A percentile compares a stretch with the other conserved stretches of the same genome.
These are phyloP conservation scores for Trissoscelio sp. DNA, from an alignment of 2,888 invertebrate species.

Conservation along the genomic window DNA sequence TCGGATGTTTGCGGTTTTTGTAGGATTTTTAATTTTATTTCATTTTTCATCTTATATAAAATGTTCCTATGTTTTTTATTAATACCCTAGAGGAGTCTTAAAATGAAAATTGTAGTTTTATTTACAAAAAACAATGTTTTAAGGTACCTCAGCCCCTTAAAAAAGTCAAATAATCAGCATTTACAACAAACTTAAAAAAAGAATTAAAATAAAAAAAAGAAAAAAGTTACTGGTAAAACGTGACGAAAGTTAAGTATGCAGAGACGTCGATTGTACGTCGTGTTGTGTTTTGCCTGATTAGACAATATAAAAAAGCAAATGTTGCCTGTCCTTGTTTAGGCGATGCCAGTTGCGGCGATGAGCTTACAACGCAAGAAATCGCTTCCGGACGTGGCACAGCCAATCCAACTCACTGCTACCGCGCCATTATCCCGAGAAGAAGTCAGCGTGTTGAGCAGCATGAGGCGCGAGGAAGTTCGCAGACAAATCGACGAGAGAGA, in stretches of 20 bases:
- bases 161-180: too few species aligned
- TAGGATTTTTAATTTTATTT: too few species aligned
- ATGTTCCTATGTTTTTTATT: too few species aligned
- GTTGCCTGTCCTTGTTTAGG: slow-evolving; percentile 85
- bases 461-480: slow-evolving; percentile 96
- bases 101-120: too few species aligned
- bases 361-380: slow-evolving; percentile 97
- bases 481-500: slow-evolving; percentile 95
- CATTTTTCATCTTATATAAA: too few species aligned
- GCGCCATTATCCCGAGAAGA: slow-evolving; percentile 97
- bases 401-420: slow-evolving; percentile 91
- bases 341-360: slow-evolving; percentile 89
- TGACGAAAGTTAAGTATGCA: slow-evolving; percentile 25
- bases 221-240: neutral
- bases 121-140: too few species aligned
- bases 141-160: too few species aligned
- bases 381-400: slow-evolving; percentile 93
- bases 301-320: slow-evolving; percentile 53
- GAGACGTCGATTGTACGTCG: slow-evolving; percentile 19
- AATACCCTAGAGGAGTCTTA: too few species aligned
- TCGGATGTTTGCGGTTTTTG: too few species aligned
- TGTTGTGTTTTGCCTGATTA: neutral
- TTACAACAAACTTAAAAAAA: too few species aligned
- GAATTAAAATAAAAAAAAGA: neutral
- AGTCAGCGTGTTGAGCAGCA: slow-evolving; percentile 96